Conservation (phyloP, 2,113 vertebrate genomes). For the Saguinus imperator region DNA sequence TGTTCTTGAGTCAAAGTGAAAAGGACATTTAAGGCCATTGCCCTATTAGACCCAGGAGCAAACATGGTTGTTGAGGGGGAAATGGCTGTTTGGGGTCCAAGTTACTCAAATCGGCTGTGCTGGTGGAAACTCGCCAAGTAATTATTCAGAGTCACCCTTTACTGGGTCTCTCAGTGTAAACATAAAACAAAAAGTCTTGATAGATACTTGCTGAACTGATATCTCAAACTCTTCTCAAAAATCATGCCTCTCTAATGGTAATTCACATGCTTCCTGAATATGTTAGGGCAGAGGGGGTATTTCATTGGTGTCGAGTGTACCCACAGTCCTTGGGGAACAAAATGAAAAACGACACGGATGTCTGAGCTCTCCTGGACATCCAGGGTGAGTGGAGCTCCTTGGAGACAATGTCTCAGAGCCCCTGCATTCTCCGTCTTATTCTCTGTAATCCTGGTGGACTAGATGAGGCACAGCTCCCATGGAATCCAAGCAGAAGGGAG, state of each 20-base stretch:
- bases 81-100: not conserved
- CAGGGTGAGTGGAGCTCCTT: rapidly evolving
- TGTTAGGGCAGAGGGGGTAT: not conserved
- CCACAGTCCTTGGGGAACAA: not conserved
- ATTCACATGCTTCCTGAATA: too few species aligned
- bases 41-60: not conserved
- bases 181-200: not conserved
- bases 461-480: rapidly evolving
- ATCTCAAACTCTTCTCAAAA: not conserved
- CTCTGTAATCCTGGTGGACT: rapidly evolving
- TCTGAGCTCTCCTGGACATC: not conserved
- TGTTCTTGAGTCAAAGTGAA: not conserved
- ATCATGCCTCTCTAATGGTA: not conserved
- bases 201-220: not conserved
- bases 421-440: not conserved
- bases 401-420: too few species aligned
- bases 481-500: not conserved
- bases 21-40: not conserved
- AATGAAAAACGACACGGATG: rapidly evolving
- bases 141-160: not conserved
- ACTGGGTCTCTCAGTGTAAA: not conserved
- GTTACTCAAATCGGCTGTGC: not conserved
- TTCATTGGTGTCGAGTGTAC: not conserved
- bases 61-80: too few species aligned
- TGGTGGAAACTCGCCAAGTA: not conserved